phyloP scores from a whole-genome alignment of 2,888 invertebrate species.

The Pharmacophagus antenor region DNA sequence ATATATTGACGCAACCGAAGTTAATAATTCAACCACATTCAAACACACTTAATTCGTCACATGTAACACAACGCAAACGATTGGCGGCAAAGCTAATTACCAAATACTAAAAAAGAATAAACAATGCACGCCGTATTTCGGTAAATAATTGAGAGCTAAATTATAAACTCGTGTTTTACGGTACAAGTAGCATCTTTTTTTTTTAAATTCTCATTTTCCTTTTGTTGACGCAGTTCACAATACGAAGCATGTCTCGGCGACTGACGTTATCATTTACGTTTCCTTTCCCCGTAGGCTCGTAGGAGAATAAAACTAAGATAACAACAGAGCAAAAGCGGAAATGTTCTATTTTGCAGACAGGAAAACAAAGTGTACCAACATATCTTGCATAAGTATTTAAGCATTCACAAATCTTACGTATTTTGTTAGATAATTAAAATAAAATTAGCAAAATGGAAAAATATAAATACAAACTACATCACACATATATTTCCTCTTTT shows the following conservation, averaged over 20 bases:
- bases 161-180: neutral
- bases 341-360: slow-evolving; percentile 19
- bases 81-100: neutral
- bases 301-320: slow-evolving; percentile 28
- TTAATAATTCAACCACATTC: too few species aligned
- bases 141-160: neutral
- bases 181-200: slow-evolving; percentile 8
- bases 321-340: slow-evolving; percentile 28
- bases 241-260: slow-evolving; percentile 26
- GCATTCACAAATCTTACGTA: neutral
- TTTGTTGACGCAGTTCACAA: slow-evolving; percentile 28
- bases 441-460: neutral
- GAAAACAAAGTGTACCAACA: slow-evolving; percentile 10
- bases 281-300: slow-evolving; percentile 24
- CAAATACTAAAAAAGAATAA: neutral
- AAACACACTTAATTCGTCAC: too few species aligned
- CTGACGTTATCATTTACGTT: slow-evolving; percentile 28
- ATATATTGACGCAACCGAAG: too few species aligned
- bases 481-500: too few species aligned
- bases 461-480: neutral
- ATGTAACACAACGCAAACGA: too few species aligned
- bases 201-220: slow-evolving; percentile 24
- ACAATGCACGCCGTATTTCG: too few species aligned
- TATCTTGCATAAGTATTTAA: slow-evolving; percentile 6
- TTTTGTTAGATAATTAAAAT: neutral